These are phyloP conservation scores for Drosophila orena DNA, from an alignment of 1,140 invertebrate species.

Conservation along the genomic window DNA sequence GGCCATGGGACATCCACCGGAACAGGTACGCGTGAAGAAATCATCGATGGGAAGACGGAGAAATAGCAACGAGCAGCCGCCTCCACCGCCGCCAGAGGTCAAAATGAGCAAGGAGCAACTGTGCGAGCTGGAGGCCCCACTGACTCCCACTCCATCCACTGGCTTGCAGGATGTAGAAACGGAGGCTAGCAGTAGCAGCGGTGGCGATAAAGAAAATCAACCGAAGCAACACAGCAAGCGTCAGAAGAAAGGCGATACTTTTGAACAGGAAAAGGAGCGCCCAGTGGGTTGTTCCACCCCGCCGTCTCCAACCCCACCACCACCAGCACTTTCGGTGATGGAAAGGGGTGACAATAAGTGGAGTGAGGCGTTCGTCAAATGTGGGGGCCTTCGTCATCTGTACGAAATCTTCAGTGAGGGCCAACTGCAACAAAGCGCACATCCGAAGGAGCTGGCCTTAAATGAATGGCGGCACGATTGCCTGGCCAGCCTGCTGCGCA, in stretches of 20 bases:
- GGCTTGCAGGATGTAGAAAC: conserved; percentile 54
- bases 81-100: conserved; percentile 29
- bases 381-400: conserved; percentile 93
- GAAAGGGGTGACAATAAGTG: conserved; percentile 85
- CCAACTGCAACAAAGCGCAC: conserved; percentile 87
- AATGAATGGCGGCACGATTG: conserved; percentile 98
- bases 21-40: conserved; percentile 64
- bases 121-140: conserved; percentile 44
- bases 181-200: conserved; percentile 57
- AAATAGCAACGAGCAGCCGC: conserved; percentile 66
- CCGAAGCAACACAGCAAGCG: conserved; percentile 73
- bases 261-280: conserved; percentile 61
- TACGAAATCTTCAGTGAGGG: conserved; percentile 97
- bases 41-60: conserved; percentile 40
- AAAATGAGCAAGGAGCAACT: conserved; percentile 51
- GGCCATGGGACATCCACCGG: conserved; percentile 27
- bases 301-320: conserved; percentile 42
- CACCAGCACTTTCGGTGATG: conserved; percentile 20
- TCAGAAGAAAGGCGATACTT: conserved; percentile 62
- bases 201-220: conserved; percentile 73
- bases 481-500: conserved; percentile 91
- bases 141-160: conserved; percentile 34
- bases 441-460: conserved; percentile 87
- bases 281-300: conserved; percentile 56
- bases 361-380: conserved; percentile 93